Percentiles rank a stretch among this genome's conserved stretches.
phyloP scores from a whole-genome alignment of 2,797 vertebrate genomes.

The Protonibea diacanthus region DNA sequence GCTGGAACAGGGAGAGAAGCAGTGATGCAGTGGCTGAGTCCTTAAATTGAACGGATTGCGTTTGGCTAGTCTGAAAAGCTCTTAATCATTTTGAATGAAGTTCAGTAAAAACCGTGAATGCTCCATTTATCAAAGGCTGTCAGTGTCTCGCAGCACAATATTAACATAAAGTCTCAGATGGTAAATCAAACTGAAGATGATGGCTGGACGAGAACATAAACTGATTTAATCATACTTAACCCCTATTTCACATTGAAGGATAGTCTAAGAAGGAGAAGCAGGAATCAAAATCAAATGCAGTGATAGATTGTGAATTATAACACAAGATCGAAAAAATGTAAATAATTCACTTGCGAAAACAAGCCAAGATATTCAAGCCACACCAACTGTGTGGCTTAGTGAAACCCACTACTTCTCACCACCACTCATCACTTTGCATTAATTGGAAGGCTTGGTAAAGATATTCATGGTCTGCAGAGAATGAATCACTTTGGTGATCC shows the following conservation, averaged over 20 bases:
- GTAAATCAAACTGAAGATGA: conserved; percentile 1
- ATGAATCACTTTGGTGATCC: background rate
- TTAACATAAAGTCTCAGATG: conserved; percentile 13
- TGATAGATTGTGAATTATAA: background rate
- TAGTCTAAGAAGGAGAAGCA: background rate
- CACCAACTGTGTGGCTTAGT: no score
- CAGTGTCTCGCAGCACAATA: background rate
- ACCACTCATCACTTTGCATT: no score
- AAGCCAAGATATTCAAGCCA: background rate
- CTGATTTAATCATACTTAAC: background rate
- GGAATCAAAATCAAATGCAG: background rate
- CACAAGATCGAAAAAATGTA: background rate
- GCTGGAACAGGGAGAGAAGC: conserved; percentile 40
- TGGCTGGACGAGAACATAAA: background rate
- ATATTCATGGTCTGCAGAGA: background rate
- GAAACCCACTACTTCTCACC: no score
- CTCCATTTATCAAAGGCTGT: conserved; percentile 46
- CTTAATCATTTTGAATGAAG: conserved; percentile 54
- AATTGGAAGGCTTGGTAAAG: background rate
- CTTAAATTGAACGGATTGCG: conserved; percentile 51
- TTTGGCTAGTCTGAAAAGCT: conserved; percentile 38
- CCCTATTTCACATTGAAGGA: background rate
- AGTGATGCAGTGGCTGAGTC: conserved; percentile 53
- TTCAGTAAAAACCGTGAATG: conserved; percentile 30
- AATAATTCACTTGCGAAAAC: background rate